These are phyloP conservation scores for Amphiprion percula DNA, from an alignment of 2,113 vertebrate genomes.

Conservation along the genomic window DNA sequence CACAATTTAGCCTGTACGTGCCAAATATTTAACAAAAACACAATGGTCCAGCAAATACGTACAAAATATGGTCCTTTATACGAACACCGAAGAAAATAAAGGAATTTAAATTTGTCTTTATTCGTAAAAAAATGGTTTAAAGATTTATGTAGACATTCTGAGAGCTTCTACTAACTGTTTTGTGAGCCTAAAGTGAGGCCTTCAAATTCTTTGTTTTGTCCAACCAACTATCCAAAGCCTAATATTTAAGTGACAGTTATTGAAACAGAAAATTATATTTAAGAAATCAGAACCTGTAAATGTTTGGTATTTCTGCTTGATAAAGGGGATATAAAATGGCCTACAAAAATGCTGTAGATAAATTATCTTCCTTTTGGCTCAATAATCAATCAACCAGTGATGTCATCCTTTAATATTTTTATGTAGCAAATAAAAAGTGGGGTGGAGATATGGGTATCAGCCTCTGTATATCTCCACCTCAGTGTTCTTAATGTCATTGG, in stretches of 20 bases:
- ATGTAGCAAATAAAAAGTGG: background rate
- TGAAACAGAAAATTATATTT: background rate
- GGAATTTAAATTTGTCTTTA: background rate
- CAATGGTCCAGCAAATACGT: background rate
- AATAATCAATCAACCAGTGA: background rate
- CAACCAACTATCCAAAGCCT: too few species aligned
- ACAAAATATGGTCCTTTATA: background rate
- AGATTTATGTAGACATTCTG: too few species aligned
- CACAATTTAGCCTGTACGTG: too few species aligned
- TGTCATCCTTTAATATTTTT: background rate
- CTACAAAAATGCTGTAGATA: background rate
- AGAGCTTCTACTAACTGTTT: too few species aligned
- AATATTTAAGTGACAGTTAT: too few species aligned
- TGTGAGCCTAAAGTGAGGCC: too few species aligned
- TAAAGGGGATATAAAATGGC: background rate
- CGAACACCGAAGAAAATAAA: too few species aligned
- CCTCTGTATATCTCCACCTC: slow-evolving; percentile 9
- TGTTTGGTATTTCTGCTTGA: background rate
- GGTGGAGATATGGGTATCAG: background rate
- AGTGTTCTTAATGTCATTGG: slow-evolving; percentile 43
- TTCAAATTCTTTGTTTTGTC: background rate
- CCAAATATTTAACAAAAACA: background rate
- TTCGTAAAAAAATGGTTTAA: background rate
- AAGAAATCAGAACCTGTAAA: background rate
- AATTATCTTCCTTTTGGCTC: background rate